Base-by-base conservation (phyloP, 2,113 vertebrate genomes). In the Ophiodon elongatus region DNA sequence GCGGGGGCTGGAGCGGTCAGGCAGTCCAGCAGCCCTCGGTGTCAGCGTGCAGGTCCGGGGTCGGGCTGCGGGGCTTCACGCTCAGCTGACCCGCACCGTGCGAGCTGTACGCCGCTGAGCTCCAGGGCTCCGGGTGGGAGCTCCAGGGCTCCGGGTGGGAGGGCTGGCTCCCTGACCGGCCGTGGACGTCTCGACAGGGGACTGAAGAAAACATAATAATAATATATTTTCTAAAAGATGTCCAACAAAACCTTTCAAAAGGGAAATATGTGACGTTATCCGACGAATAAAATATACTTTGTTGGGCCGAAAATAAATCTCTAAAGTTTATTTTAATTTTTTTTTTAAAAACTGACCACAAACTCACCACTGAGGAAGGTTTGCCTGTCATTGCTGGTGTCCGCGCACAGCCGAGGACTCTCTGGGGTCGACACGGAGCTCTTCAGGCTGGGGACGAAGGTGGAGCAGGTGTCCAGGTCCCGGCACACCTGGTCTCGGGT, bases 391-490 rank as follows among this genome's bases (percentile, higher is more conserved):
- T 69, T 82, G 78, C 79, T 86, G 50, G 79, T 88, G 68, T 93
- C 90, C 83, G 81, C 59, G 31, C 88, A 76, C 75, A 87, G 70
- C 68, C 80, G 70, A 21, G 92, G 87, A 71, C 88, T 89, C 78
- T 95, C 94, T 0, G 93, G 92, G 0, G 94, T 92, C 0, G 92
- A 95, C 57, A 90, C 89, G 0, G 93, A 94, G 86, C 92, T 95
- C 79, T 90, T 92, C 4, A 89, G 73, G 80, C 93, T 94, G 39
- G 95, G 88, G 1, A 95, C 88, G 1, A 95, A 88, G 0, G 96
- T 95, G 75, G 95, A 96, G 80, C 94, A 94, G 72, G 96, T 96
- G 83, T 96, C 96, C 75, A 94, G 79, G 88, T 96, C 96, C 52
- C 74, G 65, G 60, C 86, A 93, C 45, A 95, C 85, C 31, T 73